Percentiles rank a stretch among this genome's conserved stretches.
phyloP scores from a whole-genome alignment of 2,888 invertebrate species.

The Bhutanitis thaidina region DNA sequence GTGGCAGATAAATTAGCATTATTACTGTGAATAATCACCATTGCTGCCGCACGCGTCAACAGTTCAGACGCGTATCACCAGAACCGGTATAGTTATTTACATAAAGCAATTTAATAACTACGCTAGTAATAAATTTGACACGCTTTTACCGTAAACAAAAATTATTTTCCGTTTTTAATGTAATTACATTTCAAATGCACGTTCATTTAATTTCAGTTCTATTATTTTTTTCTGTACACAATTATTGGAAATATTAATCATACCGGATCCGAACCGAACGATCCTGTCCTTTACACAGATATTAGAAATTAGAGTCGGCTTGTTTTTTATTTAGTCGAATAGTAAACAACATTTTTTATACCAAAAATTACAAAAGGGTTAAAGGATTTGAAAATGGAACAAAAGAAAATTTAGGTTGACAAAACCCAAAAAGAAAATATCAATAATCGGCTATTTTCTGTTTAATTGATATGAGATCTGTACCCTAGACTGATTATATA shows the following conservation, averaged over 20 bases:
- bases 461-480: too few relatives aligned
- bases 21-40: conserved; percentile 7
- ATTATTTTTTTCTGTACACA: not conserved
- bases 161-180: not conserved
- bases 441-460: too few relatives aligned
- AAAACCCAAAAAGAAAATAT: too few relatives aligned
- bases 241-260: not conserved
- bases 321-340: too few relatives aligned
- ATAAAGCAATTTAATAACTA: conserved; percentile 2
- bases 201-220: not conserved
- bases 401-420: too few relatives aligned
- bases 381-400: too few relatives aligned
- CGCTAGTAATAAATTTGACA: conserved; percentile 5
- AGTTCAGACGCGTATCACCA: conserved; percentile 3
- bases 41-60: conserved; percentile 11
- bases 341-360: too few relatives aligned
- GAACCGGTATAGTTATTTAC: conserved; percentile 5
- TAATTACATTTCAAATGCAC: not conserved
- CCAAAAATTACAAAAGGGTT: too few relatives aligned
- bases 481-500: too few relatives aligned
- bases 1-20: conserved; percentile 12
- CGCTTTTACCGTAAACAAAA: conserved; percentile 17
- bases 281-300: too few relatives aligned
- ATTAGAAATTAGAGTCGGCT: too few relatives aligned
- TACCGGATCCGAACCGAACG: too few relatives aligned